Evolutionary conservation across 2,113 vertebrate species (phyloP).

Genomic region (Piaya cayana): DNA sequence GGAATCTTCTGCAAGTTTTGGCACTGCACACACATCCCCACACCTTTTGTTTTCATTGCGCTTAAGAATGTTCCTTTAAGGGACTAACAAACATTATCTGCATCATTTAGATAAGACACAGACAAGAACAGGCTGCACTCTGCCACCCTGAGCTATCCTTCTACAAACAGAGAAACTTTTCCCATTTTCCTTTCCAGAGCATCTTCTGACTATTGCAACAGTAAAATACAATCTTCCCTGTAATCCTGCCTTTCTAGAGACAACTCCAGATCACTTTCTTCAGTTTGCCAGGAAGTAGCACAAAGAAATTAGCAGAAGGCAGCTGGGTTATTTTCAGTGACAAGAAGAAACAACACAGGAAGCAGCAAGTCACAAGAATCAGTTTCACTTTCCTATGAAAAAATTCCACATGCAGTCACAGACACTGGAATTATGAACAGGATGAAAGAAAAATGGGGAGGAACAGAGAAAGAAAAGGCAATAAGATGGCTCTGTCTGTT

Average conservation of each 20-base stretch:
- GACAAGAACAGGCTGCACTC: neutral
- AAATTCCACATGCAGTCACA: neutral
- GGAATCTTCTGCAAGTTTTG: neutral
- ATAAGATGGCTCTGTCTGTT: neutral
- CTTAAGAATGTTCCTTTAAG: neutral
- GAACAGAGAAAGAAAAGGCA: neutral
- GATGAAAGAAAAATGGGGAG: neutral
- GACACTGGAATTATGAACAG: neutral
- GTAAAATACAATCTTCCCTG: neutral
- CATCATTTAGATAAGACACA: neutral
- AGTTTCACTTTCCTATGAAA: slow-evolving; percentile 24
- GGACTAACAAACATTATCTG: neutral
- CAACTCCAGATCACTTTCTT: neutral
- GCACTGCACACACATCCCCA: neutral
- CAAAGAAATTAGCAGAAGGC: neutral
- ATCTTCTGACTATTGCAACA: neutral
- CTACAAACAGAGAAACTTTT: neutral
- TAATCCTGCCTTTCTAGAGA: neutral
- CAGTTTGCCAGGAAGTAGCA: neutral
- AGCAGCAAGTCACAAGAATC: neutral
- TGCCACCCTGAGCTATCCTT: neutral
- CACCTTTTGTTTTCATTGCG: neutral
- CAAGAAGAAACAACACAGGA: slow-evolving; percentile 18
- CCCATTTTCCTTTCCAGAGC: neutral
- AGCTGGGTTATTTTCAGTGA: neutral